phyloP scores from a whole-genome alignment of 1,140 invertebrate genomes.

The Camponotus vicinus region DNA sequence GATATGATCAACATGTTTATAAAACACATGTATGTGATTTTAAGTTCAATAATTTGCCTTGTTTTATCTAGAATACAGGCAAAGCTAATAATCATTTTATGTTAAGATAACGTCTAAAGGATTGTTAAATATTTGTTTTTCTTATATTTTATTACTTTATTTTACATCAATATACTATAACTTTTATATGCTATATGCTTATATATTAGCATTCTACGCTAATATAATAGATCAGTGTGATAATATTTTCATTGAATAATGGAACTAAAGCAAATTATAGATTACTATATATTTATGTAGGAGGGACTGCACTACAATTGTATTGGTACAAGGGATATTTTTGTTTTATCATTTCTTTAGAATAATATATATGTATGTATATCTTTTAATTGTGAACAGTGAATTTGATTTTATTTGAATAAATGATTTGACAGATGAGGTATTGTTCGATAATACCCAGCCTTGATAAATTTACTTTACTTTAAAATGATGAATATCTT shows the following conservation, averaged over 20 bases:
- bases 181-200: not conserved
- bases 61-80: not conserved
- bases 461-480: not conserved
- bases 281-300: constrained; percentile 48
- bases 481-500: not conserved
- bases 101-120: not conserved
- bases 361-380: constrained; percentile 38
- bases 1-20: constrained; percentile 13
- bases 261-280: constrained; percentile 36
- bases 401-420: constrained; percentile 69
- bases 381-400: constrained; percentile 53
- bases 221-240: constrained; percentile 17
- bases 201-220: constrained; percentile 1
- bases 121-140: not conserved
- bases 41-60: constrained; percentile 20
- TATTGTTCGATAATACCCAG: constrained; percentile 51
- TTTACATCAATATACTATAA: not conserved
- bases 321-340: constrained; percentile 50
- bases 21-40: constrained; percentile 9
- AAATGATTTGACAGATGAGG: constrained; percentile 51
- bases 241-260: constrained; percentile 52
- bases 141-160: constrained; percentile 19
- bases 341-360: constrained; percentile 38
- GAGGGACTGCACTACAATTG: constrained; percentile 15
- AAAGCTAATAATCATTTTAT: constrained; percentile 4